A percentile compares a stretch with the other conserved stretches of the same genome.
Conservation (phyloP, 2,797 vertebrate genomes). For the Trachurus trachurus region DNA sequence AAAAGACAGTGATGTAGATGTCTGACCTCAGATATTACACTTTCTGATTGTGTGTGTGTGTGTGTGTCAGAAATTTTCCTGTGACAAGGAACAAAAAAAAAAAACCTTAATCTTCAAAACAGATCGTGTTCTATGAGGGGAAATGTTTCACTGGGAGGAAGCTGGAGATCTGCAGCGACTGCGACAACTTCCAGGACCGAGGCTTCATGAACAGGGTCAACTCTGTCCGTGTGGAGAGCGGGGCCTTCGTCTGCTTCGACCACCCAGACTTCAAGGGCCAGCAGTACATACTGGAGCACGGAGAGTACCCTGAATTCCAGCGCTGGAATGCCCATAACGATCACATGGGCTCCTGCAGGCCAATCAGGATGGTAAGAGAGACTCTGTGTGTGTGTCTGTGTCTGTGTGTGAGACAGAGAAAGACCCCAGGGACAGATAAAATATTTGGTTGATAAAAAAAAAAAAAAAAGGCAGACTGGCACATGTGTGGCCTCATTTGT, state of each 20-base stretch:
- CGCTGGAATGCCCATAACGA: constrained; percentile 93
- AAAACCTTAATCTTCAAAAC: constrained; percentile 18
- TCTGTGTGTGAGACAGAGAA: too few species aligned
- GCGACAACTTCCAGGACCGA: constrained; percentile 94
- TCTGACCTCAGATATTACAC: neutral
- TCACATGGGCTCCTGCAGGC: constrained; percentile 93
- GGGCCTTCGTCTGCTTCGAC: constrained; percentile 93
- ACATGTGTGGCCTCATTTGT: constrained; percentile 19
- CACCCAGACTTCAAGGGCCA: constrained; percentile 94
- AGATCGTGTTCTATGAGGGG: constrained; percentile 95
- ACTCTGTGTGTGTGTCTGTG: neutral
- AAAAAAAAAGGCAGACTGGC: constrained; percentile 11
- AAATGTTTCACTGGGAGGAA: constrained; percentile 93
- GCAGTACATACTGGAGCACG: constrained; percentile 93
- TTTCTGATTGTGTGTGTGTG: neutral
- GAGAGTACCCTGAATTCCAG: constrained; percentile 93
- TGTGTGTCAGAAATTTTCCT: neutral
- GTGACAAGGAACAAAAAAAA: neutral
- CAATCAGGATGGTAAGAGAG: constrained; percentile 89
- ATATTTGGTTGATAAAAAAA: constrained; percentile 46
- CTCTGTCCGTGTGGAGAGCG: constrained; percentile 92
- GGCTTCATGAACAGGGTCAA: constrained; percentile 94
- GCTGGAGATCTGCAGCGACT: constrained; percentile 91
- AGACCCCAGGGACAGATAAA: constrained; percentile 50
- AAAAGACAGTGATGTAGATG: constrained; percentile 7